Conservation (phyloP, 2,888 invertebrate genomes). For the Schizaphis graminum region DNA sequence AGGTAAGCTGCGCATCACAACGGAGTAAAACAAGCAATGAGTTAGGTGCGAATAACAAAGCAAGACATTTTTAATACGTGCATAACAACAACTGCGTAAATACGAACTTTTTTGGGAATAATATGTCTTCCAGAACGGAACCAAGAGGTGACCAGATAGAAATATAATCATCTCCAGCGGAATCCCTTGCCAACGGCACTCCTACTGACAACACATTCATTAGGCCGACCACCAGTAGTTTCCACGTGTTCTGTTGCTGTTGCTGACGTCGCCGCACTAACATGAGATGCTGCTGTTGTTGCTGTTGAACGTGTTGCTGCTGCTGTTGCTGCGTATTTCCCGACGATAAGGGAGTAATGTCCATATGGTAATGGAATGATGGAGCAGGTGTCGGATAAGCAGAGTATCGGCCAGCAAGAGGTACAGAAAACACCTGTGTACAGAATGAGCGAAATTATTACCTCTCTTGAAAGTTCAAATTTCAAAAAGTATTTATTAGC, state of each 20-base stretch:
- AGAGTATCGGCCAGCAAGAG: conserved; percentile 82
- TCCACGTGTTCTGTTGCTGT: conserved; percentile 74
- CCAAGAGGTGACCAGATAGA: conserved; percentile 91
- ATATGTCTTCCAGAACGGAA: conserved; percentile 88
- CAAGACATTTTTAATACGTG: not conserved
- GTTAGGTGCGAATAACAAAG: not conserved
- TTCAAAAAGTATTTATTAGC: not conserved
- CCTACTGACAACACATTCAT: conserved; percentile 85
- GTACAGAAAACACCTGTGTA: conserved; percentile 77
- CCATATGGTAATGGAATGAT: conserved; percentile 24
- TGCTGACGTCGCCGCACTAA: conserved; percentile 29
- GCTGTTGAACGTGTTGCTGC: conserved; percentile 34
- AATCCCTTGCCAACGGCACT: conserved; percentile 86
- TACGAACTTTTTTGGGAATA: conserved; percentile 85
- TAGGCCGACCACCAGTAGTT: conserved; percentile 82
- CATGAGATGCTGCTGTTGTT: conserved; percentile 45
- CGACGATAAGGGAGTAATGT: conserved; percentile 71
- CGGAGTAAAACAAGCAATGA: not conserved
- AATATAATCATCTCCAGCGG: conserved; percentile 79
- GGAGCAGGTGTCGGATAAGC: not conserved
- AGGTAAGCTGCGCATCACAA: not conserved
- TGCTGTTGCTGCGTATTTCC: conserved; percentile 36
- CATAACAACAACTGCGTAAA: not conserved
- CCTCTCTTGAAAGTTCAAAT: not conserved
- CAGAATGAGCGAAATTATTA: not conserved